phyloP scores from a whole-genome alignment of 2,797 vertebrate genomes.

The Thaleichthys pacificus region DNA sequence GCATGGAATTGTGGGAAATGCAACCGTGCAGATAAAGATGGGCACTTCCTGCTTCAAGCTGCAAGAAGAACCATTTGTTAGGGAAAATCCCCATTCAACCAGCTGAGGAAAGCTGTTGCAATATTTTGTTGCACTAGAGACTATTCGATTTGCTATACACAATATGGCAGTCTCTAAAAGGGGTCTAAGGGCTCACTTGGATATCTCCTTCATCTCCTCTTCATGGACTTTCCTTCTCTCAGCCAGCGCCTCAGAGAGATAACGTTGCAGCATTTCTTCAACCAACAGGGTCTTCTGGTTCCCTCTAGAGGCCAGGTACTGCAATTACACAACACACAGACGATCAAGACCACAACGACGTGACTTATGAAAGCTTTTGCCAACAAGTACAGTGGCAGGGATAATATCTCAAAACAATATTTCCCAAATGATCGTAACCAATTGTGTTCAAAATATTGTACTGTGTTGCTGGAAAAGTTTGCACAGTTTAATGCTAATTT shows the following conservation, averaged over 20 bases:
- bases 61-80: slow-evolving; percentile 16
- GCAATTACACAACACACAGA: slow-evolving; percentile 23
- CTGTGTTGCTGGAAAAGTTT: not conserved
- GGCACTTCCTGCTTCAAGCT: slow-evolving; percentile 95
- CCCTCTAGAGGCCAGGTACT: slow-evolving; percentile 89
- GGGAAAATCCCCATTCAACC: not conserved
- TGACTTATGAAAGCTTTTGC: no score
- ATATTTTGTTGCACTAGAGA: no score
- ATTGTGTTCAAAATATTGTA: not conserved
- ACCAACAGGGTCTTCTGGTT: slow-evolving; percentile 88
- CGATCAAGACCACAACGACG: no score
- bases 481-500: not conserved
- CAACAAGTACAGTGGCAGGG: no score
- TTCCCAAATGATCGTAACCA: not conserved
- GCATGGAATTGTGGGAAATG: slow-evolving; percentile 92
- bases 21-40: slow-evolving; percentile 94
- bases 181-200: slow-evolving; percentile 77
- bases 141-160: no score
- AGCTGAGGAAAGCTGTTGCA: not conserved
- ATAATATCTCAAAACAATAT: no score
- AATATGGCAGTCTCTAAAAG: no score
- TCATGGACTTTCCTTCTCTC: slow-evolving; percentile 90
- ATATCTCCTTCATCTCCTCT: slow-evolving; percentile 92
- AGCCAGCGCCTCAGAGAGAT: slow-evolving; percentile 83
- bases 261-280: slow-evolving; percentile 85